Conservation (phyloP, 2,797 vertebrate genomes). For the Agapornis canus region DNA sequence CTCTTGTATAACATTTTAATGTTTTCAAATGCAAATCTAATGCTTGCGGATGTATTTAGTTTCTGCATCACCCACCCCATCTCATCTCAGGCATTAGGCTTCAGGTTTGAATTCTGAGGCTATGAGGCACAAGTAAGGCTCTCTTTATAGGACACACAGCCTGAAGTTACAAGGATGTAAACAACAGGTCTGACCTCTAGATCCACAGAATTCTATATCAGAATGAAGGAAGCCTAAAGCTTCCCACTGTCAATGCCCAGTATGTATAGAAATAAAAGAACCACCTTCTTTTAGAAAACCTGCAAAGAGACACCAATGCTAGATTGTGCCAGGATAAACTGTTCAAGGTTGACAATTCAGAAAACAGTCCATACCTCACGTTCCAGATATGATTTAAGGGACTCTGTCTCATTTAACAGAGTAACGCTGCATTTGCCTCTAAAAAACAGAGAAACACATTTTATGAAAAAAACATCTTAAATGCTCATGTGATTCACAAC, state of each 20-base stretch:
- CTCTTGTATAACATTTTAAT: not conserved
- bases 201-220: not conserved
- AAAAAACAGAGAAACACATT: slow-evolving; percentile 49
- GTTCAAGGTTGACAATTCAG: not conserved
- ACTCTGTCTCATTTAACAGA: slow-evolving; percentile 96
- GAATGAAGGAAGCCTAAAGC: not conserved
- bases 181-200: not conserved
- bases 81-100: not conserved
- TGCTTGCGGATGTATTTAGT: not conserved
- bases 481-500: not conserved
- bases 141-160: not conserved
- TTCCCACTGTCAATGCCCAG: not conserved
- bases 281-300: not conserved
- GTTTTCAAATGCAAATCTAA: not conserved
- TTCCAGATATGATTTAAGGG: slow-evolving; percentile 96
- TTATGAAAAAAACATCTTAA: not conserved
- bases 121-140: not conserved
- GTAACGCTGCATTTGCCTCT: slow-evolving; percentile 99
- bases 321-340: not conserved
- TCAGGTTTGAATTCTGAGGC: not conserved
- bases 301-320: not conserved
- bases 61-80: not conserved
- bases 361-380: slow-evolving; percentile 86
- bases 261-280: not conserved
- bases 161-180: not conserved